These are phyloP conservation scores for Ditylenchus weischeri DNA, from an alignment of 2,888 invertebrate species.

Conservation along the genomic window DNA sequence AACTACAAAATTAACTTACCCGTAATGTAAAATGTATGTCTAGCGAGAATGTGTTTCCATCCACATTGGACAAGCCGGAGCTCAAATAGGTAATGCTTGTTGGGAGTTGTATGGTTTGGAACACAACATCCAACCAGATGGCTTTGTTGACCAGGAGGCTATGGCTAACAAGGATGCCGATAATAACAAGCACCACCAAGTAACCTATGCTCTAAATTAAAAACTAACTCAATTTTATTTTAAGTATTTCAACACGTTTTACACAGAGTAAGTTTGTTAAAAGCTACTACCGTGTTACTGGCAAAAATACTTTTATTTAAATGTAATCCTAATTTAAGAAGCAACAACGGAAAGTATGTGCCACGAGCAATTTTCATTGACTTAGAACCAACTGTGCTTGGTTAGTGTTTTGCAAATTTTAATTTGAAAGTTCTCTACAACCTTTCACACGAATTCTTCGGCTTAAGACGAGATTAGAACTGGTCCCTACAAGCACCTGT, in stretches of 20 bases:
- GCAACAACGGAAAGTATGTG: constrained; percentile 71
- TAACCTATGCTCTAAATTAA: neutral
- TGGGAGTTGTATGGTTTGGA: constrained; percentile 27
- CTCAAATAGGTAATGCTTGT: constrained; percentile 25
- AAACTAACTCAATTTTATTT: constrained; percentile 6
- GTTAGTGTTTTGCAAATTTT: neutral
- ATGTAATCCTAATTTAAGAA: no score
- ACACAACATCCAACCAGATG: constrained; percentile 22
- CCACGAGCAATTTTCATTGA: constrained; percentile 49
- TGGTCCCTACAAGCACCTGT: constrained; percentile 67
- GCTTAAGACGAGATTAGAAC: constrained; percentile 77
- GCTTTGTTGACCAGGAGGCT: constrained; percentile 18
- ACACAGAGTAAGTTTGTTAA: constrained; percentile 69
- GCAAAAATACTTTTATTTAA: no score
- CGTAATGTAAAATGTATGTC: neutral
- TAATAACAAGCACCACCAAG: constrained; percentile 11
- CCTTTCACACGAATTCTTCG: neutral
- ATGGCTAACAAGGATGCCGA: neutral
- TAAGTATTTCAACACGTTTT: constrained; percentile 77
- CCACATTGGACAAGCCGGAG: constrained; percentile 26
- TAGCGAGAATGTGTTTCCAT: constrained; percentile 26
- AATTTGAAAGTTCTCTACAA: neutral
- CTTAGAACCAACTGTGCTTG: constrained; percentile 47
- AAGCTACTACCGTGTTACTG: no score
- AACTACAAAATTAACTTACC: no score